These are phyloP conservation scores for Melanotaenia trifasciata DNA, from an alignment of 2,797 vertebrate species.

Conservation along the genomic window DNA sequence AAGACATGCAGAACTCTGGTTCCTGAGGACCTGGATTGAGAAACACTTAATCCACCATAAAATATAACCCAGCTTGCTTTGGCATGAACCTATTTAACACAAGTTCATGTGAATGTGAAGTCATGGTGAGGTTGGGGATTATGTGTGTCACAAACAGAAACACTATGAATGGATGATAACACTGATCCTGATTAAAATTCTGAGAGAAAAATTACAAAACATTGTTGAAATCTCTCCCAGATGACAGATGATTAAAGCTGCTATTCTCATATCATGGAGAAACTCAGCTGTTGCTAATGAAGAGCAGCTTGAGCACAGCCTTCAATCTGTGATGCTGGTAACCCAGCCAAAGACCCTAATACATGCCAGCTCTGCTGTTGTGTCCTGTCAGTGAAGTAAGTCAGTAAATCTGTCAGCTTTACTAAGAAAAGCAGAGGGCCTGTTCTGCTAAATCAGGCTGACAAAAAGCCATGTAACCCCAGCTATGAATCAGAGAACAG, in stretches of 20 bases:
- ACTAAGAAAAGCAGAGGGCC: constrained; percentile 67
- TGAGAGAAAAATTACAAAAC: constrained; percentile 50
- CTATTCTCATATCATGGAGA: constrained; percentile 57
- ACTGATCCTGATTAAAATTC: constrained; percentile 38
- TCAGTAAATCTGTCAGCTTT: constrained; percentile 75
- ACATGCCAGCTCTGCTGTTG: constrained; percentile 61
- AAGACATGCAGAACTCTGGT: no score
- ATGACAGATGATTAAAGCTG: constrained; percentile 43
- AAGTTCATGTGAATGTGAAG: background rate
- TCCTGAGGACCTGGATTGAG: no score
- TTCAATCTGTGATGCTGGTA: constrained; percentile 74
- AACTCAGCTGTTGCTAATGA: constrained; percentile 64
- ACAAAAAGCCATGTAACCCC: constrained; percentile 60
- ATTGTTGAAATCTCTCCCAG: constrained; percentile 46
- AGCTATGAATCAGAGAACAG: constrained; percentile 69
- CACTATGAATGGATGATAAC: background rate
- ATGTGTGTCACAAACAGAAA: background rate
- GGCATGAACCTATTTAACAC: background rate
- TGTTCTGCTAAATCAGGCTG: constrained; percentile 70
- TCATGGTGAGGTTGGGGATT: background rate
- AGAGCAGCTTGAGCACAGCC: constrained; percentile 70
- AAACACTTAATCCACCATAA: background rate
- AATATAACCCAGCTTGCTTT: constrained; percentile 4
- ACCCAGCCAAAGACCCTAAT: constrained; percentile 65
- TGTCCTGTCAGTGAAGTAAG: constrained; percentile 62